phyloP scores from a whole-genome alignment of 2,797 vertebrate genomes.

The Eulemur albifrons region DNA sequence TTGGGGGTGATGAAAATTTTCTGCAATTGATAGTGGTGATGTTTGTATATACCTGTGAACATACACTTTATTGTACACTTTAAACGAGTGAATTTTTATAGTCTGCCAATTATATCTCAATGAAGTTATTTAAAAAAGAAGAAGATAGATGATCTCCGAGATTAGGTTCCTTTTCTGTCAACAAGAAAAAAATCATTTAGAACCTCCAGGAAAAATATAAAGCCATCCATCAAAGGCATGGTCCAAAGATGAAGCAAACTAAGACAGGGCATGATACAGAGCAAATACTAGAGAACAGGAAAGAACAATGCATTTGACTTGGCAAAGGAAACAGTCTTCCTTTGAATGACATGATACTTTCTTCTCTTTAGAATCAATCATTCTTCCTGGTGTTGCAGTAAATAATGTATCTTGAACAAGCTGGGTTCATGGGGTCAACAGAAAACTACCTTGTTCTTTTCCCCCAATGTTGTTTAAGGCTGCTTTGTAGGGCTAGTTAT shows the following conservation, averaged over 20 bases:
- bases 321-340: background rate
- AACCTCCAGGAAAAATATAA: background rate
- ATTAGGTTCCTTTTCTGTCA: background rate
- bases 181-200: background rate
- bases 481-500: background rate
- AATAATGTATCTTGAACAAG: background rate
- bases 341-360: background rate
- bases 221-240: background rate
- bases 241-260: constrained; percentile 23
- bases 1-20: background rate
- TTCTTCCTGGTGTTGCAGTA: background rate
- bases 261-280: background rate
- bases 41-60: background rate
- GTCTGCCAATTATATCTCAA: background rate
- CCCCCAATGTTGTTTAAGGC: background rate
- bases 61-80: background rate
- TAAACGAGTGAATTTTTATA: background rate
- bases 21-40: background rate
- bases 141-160: background rate
- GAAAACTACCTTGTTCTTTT: background rate
- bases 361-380: background rate
- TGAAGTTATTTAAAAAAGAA: background rate
- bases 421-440: background rate
- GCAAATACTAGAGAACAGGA: background rate
- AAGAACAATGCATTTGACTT: background rate